Conservation (phyloP, 2,113 vertebrate species). For the Riparia riparia region DNA sequence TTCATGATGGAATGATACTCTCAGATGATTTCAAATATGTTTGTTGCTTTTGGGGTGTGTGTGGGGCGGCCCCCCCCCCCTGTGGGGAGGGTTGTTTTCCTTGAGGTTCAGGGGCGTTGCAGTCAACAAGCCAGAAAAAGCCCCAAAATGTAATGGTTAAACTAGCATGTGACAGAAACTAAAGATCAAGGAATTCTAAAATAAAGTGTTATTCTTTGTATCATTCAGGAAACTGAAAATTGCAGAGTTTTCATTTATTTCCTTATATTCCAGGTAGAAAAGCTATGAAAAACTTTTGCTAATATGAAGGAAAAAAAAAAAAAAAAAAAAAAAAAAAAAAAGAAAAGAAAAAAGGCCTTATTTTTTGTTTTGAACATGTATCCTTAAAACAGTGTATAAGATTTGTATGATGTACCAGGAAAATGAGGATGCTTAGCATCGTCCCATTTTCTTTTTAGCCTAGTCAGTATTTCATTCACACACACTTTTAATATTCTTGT, state of each 20-base stretch:
- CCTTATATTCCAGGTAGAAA: background rate
- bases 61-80: too few species aligned
- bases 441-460: background rate
- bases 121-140: background rate
- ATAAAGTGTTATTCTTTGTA: background rate
- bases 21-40: background rate
- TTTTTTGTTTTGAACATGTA: background rate
- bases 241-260: background rate
- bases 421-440: background rate
- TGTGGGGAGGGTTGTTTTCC: background rate
- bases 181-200: background rate
- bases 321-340: background rate
- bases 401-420: background rate
- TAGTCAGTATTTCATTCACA: conserved; percentile 56
- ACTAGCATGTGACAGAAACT: background rate
- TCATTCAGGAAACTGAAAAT: background rate
- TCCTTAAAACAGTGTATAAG: background rate
- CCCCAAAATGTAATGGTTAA: background rate
- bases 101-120: background rate
- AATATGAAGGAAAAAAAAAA: background rate
- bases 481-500: conserved; percentile 57
- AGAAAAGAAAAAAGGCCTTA: too few species aligned
- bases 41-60: background rate
- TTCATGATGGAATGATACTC: background rate
- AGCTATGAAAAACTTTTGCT: background rate